A percentile compares a stretch with the other conserved stretches of the same genome.
These are phyloP conservation scores for Prorops nasuta DNA, from an alignment of 1,140 invertebrate species.

Conservation along the genomic window DNA sequence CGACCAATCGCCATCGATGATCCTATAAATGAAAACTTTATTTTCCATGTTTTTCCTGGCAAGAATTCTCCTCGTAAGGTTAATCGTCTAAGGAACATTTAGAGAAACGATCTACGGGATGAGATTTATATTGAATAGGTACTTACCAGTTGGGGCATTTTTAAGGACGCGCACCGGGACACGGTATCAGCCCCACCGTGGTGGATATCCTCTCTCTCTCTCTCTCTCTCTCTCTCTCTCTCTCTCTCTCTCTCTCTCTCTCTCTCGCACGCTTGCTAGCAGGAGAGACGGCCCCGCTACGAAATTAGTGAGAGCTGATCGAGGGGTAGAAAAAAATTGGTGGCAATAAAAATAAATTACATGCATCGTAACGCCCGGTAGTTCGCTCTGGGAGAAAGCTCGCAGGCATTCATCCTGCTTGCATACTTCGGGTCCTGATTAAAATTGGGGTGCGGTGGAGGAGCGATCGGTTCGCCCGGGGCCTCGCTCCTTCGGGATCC, in stretches of 20 bases:
- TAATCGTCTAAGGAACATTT: no score
- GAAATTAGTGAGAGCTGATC: constrained; percentile 54
- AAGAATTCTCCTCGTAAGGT: no score
- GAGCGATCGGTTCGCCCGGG: constrained; percentile 49
- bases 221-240: neutral
- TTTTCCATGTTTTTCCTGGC: no score
- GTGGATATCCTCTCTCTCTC: neutral
- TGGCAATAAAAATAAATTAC: constrained; percentile 60
- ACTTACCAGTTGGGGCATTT: no score
- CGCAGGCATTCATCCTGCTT: constrained; percentile 52
- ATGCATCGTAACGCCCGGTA: constrained; percentile 55
- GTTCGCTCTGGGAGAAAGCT: constrained; percentile 44
- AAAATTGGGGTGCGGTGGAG: constrained; percentile 55
- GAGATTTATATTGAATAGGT: no score
- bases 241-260: neutral
- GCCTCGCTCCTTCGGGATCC: constrained; percentile 35
- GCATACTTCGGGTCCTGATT: constrained; percentile 55
- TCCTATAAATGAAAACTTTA: no score
- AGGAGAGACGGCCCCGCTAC: constrained; percentile 14
- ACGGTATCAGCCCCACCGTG: no score
- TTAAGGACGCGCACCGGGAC: no score
- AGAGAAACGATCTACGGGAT: no score
- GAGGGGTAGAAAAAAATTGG: constrained; percentile 56
- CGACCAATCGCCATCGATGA: no score
- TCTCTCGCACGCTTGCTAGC: neutral